phyloP scores from a whole-genome alignment of 2,888 invertebrate genomes.

The Lasioglossum morio region DNA sequence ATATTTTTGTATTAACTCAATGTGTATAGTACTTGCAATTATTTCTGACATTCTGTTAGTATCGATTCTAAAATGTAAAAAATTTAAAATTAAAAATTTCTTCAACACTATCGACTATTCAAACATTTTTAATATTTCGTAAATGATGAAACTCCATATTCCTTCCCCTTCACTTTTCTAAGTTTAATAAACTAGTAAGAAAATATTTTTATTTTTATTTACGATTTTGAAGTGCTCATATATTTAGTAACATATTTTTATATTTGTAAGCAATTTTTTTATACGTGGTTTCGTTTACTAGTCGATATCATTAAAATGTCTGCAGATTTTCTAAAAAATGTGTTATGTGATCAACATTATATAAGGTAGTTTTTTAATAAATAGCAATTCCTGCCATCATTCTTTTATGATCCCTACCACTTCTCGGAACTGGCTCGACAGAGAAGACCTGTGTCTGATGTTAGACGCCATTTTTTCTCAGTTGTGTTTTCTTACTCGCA shows the following conservation, averaged over 20 bases:
- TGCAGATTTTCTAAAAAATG: not conserved
- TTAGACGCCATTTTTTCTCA: not conserved
- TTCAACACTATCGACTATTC: not conserved
- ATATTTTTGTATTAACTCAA: not conserved
- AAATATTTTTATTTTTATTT: not conserved
- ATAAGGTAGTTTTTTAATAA: not conserved
- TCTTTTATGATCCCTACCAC: not conserved
- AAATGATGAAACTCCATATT: not conserved
- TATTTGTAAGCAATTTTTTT: not conserved
- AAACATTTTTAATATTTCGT: not conserved
- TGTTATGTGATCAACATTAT: not conserved
- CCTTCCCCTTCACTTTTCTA: not conserved
- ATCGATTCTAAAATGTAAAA: not conserved
- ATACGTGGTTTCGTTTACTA: not conserved
- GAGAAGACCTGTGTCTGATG: not conserved
- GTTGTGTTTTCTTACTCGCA: not conserved
- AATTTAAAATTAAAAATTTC: not conserved
- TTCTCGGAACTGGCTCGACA: not conserved
- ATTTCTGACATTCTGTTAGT: not conserved
- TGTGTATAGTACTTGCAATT: not conserved
- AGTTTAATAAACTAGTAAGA: not conserved
- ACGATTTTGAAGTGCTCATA: not conserved
- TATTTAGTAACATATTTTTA: not conserved
- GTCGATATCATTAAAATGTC: not conserved
- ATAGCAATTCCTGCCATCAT: not conserved